Evolutionary conservation across 2,888 invertebrate species (phyloP).

Genomic region (Tolmerus cingulatus): DNA sequence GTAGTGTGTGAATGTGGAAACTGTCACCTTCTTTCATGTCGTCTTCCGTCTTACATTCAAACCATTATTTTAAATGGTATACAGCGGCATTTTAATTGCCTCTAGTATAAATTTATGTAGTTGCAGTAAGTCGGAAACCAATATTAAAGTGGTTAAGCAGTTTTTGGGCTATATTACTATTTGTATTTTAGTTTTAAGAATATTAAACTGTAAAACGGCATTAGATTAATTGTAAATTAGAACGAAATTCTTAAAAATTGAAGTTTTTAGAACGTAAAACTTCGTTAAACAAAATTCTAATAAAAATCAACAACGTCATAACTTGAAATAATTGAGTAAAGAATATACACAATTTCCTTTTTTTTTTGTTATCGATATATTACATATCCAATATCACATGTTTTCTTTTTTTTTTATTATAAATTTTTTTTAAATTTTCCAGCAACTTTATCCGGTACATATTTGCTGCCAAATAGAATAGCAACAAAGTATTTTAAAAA

Average conservation of each 20-base stretch:
- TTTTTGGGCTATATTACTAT: slow-evolving; percentile 42
- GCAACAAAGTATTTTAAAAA: neutral
- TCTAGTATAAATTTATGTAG: neutral
- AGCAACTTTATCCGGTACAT: slow-evolving; percentile 1
- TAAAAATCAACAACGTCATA: slow-evolving; percentile 30
- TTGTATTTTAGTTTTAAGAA: slow-evolving; percentile 34
- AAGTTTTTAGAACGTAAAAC: neutral
- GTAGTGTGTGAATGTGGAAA: slow-evolving; percentile 40
- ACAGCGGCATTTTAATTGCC: neutral
- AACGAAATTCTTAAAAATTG: slow-evolving; percentile 1
- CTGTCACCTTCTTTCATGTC: neutral
- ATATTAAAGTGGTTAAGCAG: neutral
- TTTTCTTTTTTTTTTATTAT: neutral
- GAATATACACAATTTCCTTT: slow-evolving; percentile 4
- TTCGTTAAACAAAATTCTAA: slow-evolving; percentile 23
- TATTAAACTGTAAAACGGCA: slow-evolving; percentile 46
- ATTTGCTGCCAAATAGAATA: neutral
- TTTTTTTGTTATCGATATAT: slow-evolving; percentile 23
- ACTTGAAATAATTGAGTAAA: slow-evolving; percentile 27
- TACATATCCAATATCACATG: slow-evolving; percentile 36
- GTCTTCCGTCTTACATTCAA: neutral
- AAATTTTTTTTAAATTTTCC: neutral
- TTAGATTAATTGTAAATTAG: slow-evolving; percentile 9
- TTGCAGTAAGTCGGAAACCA: neutral
- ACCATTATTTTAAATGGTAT: neutral